A percentile compares a stretch with the other conserved stretches of the same genome.
phyloP scores from a whole-genome alignment of 2,113 vertebrate species.

The Saguinus imperator region DNA sequence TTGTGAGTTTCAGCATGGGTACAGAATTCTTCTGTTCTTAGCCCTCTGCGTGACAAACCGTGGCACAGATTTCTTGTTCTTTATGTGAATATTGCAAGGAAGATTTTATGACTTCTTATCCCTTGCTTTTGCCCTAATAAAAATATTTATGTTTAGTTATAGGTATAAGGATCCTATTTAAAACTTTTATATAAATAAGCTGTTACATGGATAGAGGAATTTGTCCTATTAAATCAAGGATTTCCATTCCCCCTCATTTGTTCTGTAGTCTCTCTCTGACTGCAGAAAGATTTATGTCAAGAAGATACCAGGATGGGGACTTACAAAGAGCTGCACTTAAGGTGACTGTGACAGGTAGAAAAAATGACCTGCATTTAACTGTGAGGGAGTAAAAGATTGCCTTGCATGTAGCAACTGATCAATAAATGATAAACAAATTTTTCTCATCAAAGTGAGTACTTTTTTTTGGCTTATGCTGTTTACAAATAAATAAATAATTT shows the following conservation, averaged over 20 bases:
- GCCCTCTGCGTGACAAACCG: neutral
- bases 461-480: neutral
- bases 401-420: neutral
- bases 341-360: neutral
- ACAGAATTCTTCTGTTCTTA: neutral
- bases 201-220: neutral
- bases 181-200: neutral
- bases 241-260: neutral
- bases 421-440: neutral
- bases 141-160: conserved; percentile 3
- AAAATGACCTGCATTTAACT: neutral
- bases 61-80: neutral
- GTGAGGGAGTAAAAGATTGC: neutral
- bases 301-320: neutral
- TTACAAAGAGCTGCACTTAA: neutral
- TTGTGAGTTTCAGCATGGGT: conserved; percentile 32
- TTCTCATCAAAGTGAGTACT: neutral
- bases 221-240: neutral
- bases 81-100: neutral
- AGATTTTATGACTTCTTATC: neutral
- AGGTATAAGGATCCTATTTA: neutral
- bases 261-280: neutral
- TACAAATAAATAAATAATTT: neutral
- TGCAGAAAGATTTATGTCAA: neutral
- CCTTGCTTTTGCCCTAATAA: neutral